phyloP scores from a whole-genome alignment of 30 jellyfish, hydroid and myxozoan genomes.

The Catostylus mosaicus region DNA sequence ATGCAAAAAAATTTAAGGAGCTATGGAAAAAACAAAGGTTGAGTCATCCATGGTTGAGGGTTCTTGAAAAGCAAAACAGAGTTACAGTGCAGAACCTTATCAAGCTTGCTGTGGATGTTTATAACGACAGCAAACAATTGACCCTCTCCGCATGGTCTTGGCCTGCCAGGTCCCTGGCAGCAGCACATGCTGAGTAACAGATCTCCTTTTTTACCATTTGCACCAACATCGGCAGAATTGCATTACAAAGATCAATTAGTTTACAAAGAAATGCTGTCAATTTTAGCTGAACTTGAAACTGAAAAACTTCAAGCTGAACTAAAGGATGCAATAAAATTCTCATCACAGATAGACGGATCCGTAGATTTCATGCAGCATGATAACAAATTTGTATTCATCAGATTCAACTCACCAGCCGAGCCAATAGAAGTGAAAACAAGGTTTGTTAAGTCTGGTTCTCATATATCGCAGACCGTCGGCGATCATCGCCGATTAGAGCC shows the following conservation, averaged over 20 bases:
- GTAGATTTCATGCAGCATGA: constrained; percentile 9
- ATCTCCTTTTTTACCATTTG: constrained; percentile 29
- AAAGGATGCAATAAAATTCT: too few relatives aligned
- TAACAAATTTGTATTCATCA: neutral
- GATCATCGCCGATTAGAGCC: too few relatives aligned
- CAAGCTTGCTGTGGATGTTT: constrained; percentile 33
- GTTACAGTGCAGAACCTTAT: constrained; percentile 29
- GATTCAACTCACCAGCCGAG: constrained; percentile 5
- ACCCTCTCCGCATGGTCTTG: constrained; percentile 33
- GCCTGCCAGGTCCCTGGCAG: constrained; percentile 28
- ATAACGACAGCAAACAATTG: constrained; percentile 32
- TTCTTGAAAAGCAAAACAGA: too few relatives aligned
- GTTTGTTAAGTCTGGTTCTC: too few relatives aligned
- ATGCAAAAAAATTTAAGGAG: too few relatives aligned
- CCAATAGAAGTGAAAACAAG: constrained; percentile 12
- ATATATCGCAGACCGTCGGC: too few relatives aligned
- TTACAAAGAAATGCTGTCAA: constrained; percentile 1
- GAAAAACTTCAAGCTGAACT: too few relatives aligned
- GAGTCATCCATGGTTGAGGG: too few relatives aligned
- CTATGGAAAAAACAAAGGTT: too few relatives aligned
- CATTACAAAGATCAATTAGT: too few relatives aligned
- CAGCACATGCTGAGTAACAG: constrained; percentile 30
- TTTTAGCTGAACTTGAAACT: constrained; percentile 6
- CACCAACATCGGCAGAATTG: constrained; percentile 23
- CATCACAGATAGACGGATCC: constrained; percentile 13